Conservation (phyloP, 1,140 invertebrate species). For the Triops cancriformis region DNA sequence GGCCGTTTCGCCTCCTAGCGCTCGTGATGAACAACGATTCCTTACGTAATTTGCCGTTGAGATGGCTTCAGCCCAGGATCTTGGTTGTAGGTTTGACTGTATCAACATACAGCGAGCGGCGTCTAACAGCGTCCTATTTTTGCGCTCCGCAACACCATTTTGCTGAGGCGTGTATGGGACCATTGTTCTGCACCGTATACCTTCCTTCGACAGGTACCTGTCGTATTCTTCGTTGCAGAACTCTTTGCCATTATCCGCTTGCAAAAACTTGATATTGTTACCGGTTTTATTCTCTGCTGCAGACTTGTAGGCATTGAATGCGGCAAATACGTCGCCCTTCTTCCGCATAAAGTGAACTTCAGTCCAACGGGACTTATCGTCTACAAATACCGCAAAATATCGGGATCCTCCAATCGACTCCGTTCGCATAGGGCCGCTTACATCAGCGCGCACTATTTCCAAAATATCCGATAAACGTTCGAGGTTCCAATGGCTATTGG, state of each 20-base stretch:
- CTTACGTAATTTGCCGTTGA: no score
- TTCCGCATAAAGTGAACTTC: constrained; percentile 8
- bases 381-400: not conserved
- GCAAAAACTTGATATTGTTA: no score
- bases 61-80: no score
- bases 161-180: constrained; percentile 39
- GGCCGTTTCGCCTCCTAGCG: no score
- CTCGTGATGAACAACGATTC: no score
- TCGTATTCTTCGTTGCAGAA: constrained; percentile 21
- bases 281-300: constrained; percentile 14
- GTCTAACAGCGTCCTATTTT: constrained; percentile 40
- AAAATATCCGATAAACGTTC: no score
- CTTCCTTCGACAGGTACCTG: not conserved
- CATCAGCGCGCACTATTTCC: constrained; percentile 16
- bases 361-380: not conserved
- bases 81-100: no score
- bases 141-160: constrained; percentile 41
- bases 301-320: constrained; percentile 18
- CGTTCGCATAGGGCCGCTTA: constrained; percentile 4
- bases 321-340: no score
- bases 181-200: constrained; percentile 28
- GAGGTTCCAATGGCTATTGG: no score
- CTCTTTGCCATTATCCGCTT: constrained; percentile 23
- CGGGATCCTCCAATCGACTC: not conserved
- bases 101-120: constrained; percentile 36